phyloP scores from a whole-genome alignment of 2,888 invertebrate species.

The Ormyrus pomaceus region DNA sequence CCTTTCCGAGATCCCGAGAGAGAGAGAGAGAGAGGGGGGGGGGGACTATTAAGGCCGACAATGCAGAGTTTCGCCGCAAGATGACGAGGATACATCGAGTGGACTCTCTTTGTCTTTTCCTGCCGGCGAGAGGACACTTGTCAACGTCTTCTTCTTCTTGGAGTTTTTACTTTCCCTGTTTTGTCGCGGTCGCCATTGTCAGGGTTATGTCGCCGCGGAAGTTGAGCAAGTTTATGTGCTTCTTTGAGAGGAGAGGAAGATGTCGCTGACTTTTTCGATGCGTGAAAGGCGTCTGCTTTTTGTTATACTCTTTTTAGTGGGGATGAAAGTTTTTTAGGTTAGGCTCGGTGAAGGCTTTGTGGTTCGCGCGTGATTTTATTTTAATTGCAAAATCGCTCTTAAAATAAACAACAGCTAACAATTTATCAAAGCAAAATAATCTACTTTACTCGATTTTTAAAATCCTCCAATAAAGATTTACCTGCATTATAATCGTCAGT shows the following conservation, averaged over 20 bases:
- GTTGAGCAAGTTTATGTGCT: background rate
- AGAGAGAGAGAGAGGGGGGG: background rate
- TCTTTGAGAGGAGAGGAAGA: background rate
- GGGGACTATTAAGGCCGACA: background rate
- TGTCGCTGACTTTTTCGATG: too few species aligned
- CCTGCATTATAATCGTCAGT: too few species aligned
- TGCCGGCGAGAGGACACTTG: background rate
- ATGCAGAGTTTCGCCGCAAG: background rate
- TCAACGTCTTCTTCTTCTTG: conserved; percentile 10
- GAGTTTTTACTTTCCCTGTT: background rate
- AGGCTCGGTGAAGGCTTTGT: too few species aligned
- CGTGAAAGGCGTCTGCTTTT: too few species aligned
- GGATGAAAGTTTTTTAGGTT: too few species aligned
- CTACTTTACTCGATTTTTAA: too few species aligned
- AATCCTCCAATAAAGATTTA: too few species aligned
- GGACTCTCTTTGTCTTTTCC: conserved; percentile 4
- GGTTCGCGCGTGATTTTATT: too few species aligned
- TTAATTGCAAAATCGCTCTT: too few species aligned
- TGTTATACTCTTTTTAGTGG: too few species aligned
- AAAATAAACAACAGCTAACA: too few species aligned
- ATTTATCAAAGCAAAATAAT: too few species aligned
- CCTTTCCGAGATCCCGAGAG: background rate
- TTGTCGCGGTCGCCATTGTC: background rate
- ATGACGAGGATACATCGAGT: conserved; percentile 5
- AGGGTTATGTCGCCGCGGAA: background rate